Percentiles rank a stretch among this genome's conserved stretches.
phyloP scores from a whole-genome alignment of 2,797 vertebrate genomes.

The Lates japonicus region DNA sequence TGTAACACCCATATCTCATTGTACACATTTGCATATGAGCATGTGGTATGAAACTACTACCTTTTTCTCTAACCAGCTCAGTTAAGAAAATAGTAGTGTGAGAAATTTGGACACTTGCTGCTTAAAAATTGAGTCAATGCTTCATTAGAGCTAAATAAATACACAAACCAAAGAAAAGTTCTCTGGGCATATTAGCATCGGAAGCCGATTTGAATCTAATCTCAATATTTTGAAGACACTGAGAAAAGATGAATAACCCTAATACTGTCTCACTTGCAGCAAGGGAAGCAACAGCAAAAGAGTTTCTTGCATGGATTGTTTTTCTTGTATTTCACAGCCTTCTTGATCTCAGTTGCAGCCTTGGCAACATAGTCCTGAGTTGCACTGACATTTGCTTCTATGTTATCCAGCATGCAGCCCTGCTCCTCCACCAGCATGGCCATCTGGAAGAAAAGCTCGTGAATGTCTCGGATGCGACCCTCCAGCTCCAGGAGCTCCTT shows the following conservation, averaged over 20 bases:
- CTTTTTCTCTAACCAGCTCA: slow-evolving; percentile 24
- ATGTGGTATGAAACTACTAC: slow-evolving; percentile 58
- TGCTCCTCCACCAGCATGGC: slow-evolving; percentile 95
- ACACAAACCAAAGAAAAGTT: slow-evolving; percentile 10
- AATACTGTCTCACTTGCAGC: slow-evolving; percentile 76
- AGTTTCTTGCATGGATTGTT: slow-evolving; percentile 91
- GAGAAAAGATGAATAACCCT: not conserved
- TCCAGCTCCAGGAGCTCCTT: slow-evolving; percentile 95
- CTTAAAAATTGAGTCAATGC: not conserved
- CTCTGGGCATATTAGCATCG: not conserved
- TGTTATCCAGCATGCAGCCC: slow-evolving; percentile 90
- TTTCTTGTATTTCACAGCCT: slow-evolving; percentile 91
- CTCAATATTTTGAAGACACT: not conserved
- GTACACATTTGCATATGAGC: slow-evolving; percentile 54
- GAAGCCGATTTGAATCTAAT: slow-evolving; percentile 14
- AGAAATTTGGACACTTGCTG: not conserved
- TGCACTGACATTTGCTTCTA: slow-evolving; percentile 90
- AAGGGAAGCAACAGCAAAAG: slow-evolving; percentile 94
- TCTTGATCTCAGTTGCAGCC: slow-evolving; percentile 86
- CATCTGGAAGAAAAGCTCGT: slow-evolving; percentile 95
- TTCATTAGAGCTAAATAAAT: slow-evolving; percentile 40
- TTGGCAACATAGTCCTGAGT: slow-evolving; percentile 90
- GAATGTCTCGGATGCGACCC: slow-evolving; percentile 93
- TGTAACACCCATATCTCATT: slow-evolving; percentile 38
- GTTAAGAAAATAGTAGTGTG: not conserved